A percentile compares a stretch with the other conserved stretches of the same genome.
Conservation (phyloP, 2,888 invertebrate species). For the Adelphocoris suturalis region DNA sequence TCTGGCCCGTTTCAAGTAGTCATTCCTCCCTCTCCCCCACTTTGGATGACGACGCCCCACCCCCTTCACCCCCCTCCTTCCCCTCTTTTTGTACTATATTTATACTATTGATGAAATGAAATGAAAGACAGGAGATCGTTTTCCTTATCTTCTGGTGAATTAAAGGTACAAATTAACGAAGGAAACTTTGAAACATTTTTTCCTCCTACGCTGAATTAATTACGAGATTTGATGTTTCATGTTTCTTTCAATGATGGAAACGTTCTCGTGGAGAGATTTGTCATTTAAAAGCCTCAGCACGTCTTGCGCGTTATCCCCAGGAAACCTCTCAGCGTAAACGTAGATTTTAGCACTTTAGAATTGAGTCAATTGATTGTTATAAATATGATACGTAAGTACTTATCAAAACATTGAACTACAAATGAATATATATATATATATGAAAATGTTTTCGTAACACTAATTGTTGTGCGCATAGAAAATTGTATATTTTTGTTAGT, state of each 20-base stretch:
- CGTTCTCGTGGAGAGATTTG: not conserved
- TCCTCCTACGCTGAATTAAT: not conserved
- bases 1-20: not conserved
- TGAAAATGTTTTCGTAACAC: conserved; percentile 66
- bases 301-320: conserved; percentile 37
- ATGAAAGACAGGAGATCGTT: not conserved
- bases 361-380: conserved; percentile 74
- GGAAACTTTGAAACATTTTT: conserved; percentile 23
- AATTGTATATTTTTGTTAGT: conserved; percentile 74
- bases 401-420: conserved; percentile 70
- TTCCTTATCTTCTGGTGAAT: not conserved
- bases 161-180: conserved; percentile 5
- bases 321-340: conserved; percentile 49
- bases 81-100: conserved; percentile 44
- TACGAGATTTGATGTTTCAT: not conserved
- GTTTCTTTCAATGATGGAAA: conserved; percentile 15
- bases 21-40: not conserved
- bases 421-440: conserved; percentile 71
- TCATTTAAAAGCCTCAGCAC: conserved; percentile 4
- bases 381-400: conserved; percentile 68
- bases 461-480: conserved; percentile 73
- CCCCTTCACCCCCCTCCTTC: conserved; percentile 13
- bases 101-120: not conserved
- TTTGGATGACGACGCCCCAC: conserved; percentile 14
- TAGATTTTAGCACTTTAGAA: conserved; percentile 73